These are phyloP conservation scores for Bradypodion ventrale DNA, from an alignment of 2,797 vertebrate genomes.

Conservation along the genomic window DNA sequence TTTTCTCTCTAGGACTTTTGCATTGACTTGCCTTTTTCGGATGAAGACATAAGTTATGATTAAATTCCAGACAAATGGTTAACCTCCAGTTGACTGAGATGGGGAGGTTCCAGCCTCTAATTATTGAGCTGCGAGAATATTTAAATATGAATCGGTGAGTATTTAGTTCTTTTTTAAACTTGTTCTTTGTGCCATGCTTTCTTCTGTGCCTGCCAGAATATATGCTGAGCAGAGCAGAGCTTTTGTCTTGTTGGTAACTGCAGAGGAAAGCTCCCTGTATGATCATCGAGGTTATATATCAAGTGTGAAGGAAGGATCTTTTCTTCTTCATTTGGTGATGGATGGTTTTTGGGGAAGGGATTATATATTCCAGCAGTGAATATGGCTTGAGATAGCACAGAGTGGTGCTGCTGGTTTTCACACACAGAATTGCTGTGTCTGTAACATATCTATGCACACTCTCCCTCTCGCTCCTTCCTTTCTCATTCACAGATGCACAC, in stretches of 20 bases:
- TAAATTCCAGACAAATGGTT: constrained; percentile 52
- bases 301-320: not conserved
- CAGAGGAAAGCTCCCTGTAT: not conserved
- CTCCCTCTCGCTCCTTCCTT: too few relatives aligned
- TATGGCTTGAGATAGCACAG: not conserved
- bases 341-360: not conserved
- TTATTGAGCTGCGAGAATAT: constrained; percentile 44
- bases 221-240: not conserved
- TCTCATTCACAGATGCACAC: too few relatives aligned
- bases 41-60: constrained; percentile 53
- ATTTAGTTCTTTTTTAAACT: not conserved
- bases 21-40: constrained; percentile 57
- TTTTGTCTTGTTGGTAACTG: not conserved
- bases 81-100: constrained; percentile 62
- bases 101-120: constrained; percentile 48
- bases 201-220: not conserved
- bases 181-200: not conserved
- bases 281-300: not conserved
- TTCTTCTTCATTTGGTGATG: not conserved
- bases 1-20: constrained; percentile 65
- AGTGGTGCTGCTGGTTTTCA: not conserved
- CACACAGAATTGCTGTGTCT: not conserved
- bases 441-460: not conserved
- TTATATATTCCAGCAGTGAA: not conserved
- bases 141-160: constrained; percentile 61